A percentile compares a stretch with the other conserved stretches of the same genome.
These are phyloP conservation scores for Dryocosmus kuriphilus DNA, from an alignment of 2,888 invertebrate species.

Conservation along the genomic window DNA sequence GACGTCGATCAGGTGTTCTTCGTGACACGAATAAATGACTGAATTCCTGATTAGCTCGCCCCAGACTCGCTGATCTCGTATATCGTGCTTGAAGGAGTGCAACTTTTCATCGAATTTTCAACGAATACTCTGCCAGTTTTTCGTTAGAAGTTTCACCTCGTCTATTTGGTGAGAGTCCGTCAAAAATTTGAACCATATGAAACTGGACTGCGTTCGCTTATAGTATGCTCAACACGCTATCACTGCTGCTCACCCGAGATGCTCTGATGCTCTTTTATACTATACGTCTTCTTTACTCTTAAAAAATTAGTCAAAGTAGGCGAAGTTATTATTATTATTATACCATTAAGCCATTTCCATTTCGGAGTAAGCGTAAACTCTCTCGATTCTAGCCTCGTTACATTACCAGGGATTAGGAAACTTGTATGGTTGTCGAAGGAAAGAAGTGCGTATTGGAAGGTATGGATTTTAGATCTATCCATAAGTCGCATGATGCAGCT, in stretches of 20 bases:
- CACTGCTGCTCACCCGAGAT: not conserved
- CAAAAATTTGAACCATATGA: slow-evolving; percentile 48
- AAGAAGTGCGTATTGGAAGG: too few relatives aligned
- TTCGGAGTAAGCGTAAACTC: too few relatives aligned
- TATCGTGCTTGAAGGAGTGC: not conserved
- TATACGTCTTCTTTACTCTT: not conserved
- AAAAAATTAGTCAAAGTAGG: too few relatives aligned
- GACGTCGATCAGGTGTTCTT: slow-evolving; percentile 2
- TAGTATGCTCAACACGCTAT: slow-evolving; percentile 14
- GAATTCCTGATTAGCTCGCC: not conserved
- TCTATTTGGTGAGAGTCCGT: not conserved
- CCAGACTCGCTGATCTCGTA: not conserved
- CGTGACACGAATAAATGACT: not conserved
- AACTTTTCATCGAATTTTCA: not conserved
- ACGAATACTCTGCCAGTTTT: not conserved
- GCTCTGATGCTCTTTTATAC: not conserved
- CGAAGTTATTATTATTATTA: too few relatives aligned
- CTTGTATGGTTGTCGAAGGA: too few relatives aligned
- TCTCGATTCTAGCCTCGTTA: too few relatives aligned
- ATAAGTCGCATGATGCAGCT: too few relatives aligned
- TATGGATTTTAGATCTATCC: too few relatives aligned
- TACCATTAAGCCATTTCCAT: too few relatives aligned
- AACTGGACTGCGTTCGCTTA: slow-evolving; percentile 41
- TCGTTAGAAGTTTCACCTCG: slow-evolving; percentile 12
- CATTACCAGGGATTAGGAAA: too few relatives aligned